phyloP scores from a whole-genome alignment of 2,797 vertebrate genomes.

The Odontamblyopus lacepedii region DNA sequence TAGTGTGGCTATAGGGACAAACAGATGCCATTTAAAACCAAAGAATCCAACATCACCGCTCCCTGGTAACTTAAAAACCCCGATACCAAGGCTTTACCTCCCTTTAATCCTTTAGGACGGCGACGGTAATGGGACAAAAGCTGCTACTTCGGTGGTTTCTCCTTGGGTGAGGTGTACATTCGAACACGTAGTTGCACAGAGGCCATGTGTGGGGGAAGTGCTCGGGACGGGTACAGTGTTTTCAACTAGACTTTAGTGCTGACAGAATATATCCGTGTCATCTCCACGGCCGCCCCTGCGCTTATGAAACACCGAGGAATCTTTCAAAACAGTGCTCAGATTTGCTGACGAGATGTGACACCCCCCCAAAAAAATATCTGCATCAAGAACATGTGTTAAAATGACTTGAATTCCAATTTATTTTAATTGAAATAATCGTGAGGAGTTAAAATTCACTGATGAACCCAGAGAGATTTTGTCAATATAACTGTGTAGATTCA shows the following conservation, averaged over 20 bases:
- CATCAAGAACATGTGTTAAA: neutral
- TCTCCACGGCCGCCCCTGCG: neutral
- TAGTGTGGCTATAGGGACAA: conserved; percentile 34
- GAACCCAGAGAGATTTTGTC: no score
- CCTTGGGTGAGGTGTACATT: conserved; percentile 68
- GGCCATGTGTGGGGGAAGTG: conserved; percentile 72
- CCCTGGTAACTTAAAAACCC: neutral
- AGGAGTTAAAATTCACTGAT: no score
- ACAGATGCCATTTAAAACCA: neutral
- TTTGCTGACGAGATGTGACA: neutral
- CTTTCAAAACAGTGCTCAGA: neutral
- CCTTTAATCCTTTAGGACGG: conserved; percentile 42
- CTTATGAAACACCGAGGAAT: conserved; percentile 5
- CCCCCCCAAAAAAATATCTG: neutral
- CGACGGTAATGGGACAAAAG: conserved; percentile 15
- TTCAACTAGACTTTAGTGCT: conserved; percentile 69
- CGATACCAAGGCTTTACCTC: conserved; percentile 18
- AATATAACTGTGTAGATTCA: no score
- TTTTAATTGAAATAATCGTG: neutral
- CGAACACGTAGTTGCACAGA: conserved; percentile 65
- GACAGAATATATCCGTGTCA: conserved; percentile 47
- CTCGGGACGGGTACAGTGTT: conserved; percentile 69
- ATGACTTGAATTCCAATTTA: neutral
- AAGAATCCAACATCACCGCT: neutral
- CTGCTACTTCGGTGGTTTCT: conserved; percentile 38